Conservation (phyloP, 2,888 invertebrate genomes). For the Xanthorhoe spadicearia region DNA sequence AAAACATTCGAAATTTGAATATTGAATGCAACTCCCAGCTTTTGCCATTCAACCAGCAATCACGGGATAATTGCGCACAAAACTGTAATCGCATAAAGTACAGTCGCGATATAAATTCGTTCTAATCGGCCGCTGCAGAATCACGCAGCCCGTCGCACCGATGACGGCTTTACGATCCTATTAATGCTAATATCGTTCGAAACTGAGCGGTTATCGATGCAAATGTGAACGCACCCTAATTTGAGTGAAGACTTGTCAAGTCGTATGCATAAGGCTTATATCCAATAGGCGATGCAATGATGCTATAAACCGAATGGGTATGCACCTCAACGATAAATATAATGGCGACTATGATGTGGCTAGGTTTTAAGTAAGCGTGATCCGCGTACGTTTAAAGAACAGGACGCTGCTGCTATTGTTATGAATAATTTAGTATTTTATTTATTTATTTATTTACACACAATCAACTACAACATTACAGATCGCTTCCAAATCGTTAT, state of each 20-base stretch:
- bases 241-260: conserved; percentile 12
- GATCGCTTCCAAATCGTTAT: no score
- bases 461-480: no score
- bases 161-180: conserved; percentile 40
- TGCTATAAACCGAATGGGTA: not conserved
- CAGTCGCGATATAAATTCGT: conserved; percentile 38
- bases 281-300: not conserved
- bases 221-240: conserved; percentile 14
- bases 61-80: conserved; percentile 30
- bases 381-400: no score
- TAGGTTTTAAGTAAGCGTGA: no score
- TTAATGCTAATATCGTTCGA: conserved; percentile 31
- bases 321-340: no score
- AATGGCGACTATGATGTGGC: no score
- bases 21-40: not conserved
- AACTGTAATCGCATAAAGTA: conserved; percentile 34
- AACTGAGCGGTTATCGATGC: conserved; percentile 23
- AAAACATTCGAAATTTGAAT: not conserved
- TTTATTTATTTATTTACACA: no score
- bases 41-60: conserved; percentile 15
- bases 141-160: conserved; percentile 38
- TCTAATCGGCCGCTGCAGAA: conserved; percentile 38
- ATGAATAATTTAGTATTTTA: no score
- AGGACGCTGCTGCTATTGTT: no score
- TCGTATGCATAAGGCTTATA: not conserved